Percentiles rank a stretch among this genome's conserved stretches.
Conservation (phyloP, 2,888 invertebrate genomes). For the Rhopalosiphum nymphaeae region DNA sequence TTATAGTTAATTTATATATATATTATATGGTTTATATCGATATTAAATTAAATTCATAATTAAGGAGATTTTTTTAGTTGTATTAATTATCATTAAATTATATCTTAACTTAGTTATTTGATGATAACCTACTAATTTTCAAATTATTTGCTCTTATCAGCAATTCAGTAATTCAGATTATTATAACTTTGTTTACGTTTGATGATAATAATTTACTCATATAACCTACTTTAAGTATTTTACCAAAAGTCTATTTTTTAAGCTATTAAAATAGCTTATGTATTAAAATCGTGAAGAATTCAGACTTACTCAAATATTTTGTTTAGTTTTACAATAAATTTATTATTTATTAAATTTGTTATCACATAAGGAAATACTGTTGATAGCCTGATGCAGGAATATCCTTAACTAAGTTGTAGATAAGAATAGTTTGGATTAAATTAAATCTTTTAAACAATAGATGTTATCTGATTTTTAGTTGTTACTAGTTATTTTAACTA, state of each 20-base stretch:
- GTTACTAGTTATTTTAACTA: constrained; percentile 6
- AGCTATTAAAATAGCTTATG: not conserved
- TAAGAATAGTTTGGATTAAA: constrained; percentile 16
- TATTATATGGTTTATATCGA: not conserved
- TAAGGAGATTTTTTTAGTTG: not conserved
- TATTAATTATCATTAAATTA: not conserved
- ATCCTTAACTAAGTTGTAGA: not conserved
- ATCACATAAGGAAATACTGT: not conserved
- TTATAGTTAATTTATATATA: not conserved
- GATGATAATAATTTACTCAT: not conserved
- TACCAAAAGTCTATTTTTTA: not conserved
- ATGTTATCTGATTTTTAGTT: constrained; percentile 28
- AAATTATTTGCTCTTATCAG: not conserved
- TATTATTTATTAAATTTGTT: not conserved
- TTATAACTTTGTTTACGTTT: not conserved
- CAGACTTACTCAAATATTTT: not conserved
- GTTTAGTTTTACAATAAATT: not conserved
- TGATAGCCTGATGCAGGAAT: not conserved
- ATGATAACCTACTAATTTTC: not conserved
- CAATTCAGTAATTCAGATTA: not conserved
- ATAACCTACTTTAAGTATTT: not conserved
- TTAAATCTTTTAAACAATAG: not conserved
- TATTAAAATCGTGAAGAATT: not conserved
- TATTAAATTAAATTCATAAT: not conserved
- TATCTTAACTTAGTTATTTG: not conserved